A percentile compares a stretch with the other conserved stretches of the same genome.
Conservation (phyloP, 1,140 invertebrate species). For the Muscidifurax raptorellus region DNA sequence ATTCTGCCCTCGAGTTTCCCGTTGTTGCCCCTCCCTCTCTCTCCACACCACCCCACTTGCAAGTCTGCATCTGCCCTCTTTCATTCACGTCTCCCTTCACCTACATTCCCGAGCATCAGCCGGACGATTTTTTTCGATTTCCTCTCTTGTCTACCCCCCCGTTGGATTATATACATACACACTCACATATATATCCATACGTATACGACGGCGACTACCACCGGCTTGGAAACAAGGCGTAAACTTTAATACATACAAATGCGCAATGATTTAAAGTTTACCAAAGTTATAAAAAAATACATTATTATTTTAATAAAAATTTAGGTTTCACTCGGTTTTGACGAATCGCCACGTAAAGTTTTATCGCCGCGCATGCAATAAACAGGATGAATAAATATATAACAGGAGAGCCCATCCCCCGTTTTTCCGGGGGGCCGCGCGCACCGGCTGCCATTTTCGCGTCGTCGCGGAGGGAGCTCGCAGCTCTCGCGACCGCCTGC, state of each 20-base stretch:
- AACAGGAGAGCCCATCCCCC: neutral
- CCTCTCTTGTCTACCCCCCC: neutral
- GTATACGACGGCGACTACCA: neutral
- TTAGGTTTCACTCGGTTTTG: too few species aligned
- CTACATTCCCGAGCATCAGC: slow-evolving; percentile 10
- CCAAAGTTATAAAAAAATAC: neutral
- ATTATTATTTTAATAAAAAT: too few species aligned
- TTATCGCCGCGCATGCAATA: neutral
- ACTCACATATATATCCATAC: too few species aligned
- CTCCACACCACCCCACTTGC: neutral
- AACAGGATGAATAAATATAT: neutral
- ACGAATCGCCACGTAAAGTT: too few species aligned
- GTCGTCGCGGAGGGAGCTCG: slow-evolving; percentile 33
- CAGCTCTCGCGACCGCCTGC: neutral
- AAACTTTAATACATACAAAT: too few species aligned
- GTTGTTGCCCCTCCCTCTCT: neutral
- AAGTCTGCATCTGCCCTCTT: neutral
- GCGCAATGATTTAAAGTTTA: too few species aligned
- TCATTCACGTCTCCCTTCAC: slow-evolving; percentile 36
- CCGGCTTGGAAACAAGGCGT: too few species aligned
- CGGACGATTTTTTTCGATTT: slow-evolving; percentile 13
- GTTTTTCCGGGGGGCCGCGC: slow-evolving; percentile 36
- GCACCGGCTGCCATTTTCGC: slow-evolving; percentile 42
- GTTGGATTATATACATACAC: too few species aligned
- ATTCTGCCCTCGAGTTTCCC: neutral